Conservation (phyloP, 2,797 vertebrate genomes). For the Taenioides sp. region DNA sequence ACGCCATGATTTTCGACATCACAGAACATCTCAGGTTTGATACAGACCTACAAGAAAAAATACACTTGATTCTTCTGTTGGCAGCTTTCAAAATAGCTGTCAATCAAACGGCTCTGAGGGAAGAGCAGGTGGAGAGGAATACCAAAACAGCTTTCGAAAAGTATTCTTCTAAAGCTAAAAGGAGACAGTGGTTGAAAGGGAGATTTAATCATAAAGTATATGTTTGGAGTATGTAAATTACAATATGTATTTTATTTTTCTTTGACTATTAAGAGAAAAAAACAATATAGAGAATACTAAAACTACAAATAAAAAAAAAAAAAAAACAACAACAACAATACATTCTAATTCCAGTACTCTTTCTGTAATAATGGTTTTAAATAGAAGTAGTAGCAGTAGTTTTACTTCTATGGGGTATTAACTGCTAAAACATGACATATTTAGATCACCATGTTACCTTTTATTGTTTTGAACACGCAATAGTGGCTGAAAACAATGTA, state of each 20-base stretch:
- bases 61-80: slow-evolving; percentile 49
- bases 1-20: slow-evolving; percentile 54
- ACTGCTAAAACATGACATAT: no score
- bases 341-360: no score
- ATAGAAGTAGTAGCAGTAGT: no score
- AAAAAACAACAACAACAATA: no score
- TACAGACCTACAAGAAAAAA: slow-evolving; percentile 32
- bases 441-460: no score
- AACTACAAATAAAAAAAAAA: no score
- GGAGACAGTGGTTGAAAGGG: not conserved
- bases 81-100: slow-evolving; percentile 50
- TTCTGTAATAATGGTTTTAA: no score
- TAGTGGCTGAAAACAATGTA: no score
- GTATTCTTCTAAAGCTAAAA: slow-evolving; percentile 20
- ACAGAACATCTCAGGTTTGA: slow-evolving; percentile 50
- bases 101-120: slow-evolving; percentile 52
- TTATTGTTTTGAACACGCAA: no score
- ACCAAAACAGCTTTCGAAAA: slow-evolving; percentile 41
- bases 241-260: not conserved
- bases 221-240: not conserved
- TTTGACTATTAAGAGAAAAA: no score
- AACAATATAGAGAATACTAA: no score
- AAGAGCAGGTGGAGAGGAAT: slow-evolving; percentile 44
- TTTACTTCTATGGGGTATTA: no score
- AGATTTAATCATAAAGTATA: not conserved